These are phyloP conservation scores for Chironomus striatipennis DNA, from an alignment of 1,140 invertebrate genomes.

Conservation along the genomic window DNA sequence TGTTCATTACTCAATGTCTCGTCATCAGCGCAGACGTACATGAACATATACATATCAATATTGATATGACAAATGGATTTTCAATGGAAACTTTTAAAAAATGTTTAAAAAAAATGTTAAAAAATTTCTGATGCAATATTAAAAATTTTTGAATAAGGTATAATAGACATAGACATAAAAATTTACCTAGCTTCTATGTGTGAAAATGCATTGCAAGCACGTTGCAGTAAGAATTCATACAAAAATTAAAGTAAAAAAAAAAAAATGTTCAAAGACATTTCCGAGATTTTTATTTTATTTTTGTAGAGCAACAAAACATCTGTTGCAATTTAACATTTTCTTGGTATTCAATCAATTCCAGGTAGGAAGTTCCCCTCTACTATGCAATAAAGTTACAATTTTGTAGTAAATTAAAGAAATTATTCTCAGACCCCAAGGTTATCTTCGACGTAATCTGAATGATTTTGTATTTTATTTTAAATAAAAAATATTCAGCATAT, in stretches of 20 bases:
- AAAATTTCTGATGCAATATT: conserved; percentile 19
- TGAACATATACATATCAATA: too few species aligned
- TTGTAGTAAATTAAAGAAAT: too few species aligned
- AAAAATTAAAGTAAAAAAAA: neutral
- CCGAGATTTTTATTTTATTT: too few species aligned
- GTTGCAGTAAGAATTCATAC: neutral
- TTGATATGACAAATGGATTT: neutral
- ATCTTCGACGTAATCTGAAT: too few species aligned
- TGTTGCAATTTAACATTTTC: neutral
- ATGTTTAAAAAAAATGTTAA: neutral
- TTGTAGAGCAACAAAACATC: neutral
- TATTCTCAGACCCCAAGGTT: too few species aligned
- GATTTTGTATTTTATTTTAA: too few species aligned
- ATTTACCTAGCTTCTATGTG: neutral
- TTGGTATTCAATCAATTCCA: neutral
- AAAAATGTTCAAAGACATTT: neutral
- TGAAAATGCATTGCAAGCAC: neutral
- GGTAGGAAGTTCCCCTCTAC: neutral
- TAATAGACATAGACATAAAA: neutral
- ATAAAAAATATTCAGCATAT: too few species aligned
- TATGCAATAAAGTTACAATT: too few species aligned
- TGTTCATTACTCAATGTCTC: neutral
- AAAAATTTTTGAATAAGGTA: conserved; percentile 16
- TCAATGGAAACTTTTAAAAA: conserved; percentile 3
- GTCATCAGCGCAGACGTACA: neutral